A percentile compares a stretch with the other conserved stretches of the same genome.
These are phyloP conservation scores for Platichthys stellatus DNA, from an alignment of 2,113 vertebrate genomes.

Conservation along the genomic window DNA sequence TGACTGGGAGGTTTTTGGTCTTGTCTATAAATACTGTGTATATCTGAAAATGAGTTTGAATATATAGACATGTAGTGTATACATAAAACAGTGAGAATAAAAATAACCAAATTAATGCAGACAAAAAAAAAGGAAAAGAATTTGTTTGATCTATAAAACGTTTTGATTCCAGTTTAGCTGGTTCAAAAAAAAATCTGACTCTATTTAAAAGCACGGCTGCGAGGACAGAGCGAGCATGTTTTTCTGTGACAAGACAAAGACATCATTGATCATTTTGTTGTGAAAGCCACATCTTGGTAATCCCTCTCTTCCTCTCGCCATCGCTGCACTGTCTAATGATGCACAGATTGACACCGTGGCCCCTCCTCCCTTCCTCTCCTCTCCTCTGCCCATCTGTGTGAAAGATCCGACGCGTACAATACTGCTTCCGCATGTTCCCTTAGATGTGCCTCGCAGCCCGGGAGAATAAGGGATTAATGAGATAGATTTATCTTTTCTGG, in stretches of 20 bases:
- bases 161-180: background rate
- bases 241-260: slow-evolving; percentile 61
- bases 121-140: background rate
- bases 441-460: slow-evolving; percentile 77
- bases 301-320: slow-evolving; percentile 68
- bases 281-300: slow-evolving; percentile 73
- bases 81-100: background rate
- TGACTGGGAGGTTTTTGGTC: slow-evolving; percentile 27
- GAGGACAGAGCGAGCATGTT: slow-evolving; percentile 30
- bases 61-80: background rate
- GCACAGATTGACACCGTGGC: slow-evolving; percentile 77
- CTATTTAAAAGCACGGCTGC: slow-evolving; percentile 21
- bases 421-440: slow-evolving; percentile 72
- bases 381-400: slow-evolving; percentile 74
- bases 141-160: background rate
- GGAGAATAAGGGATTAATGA: slow-evolving; percentile 84
- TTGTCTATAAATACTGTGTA: slow-evolving; percentile 32
- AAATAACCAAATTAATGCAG: background rate
- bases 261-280: slow-evolving; percentile 74
- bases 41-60: slow-evolving; percentile 17
- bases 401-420: slow-evolving; percentile 71
- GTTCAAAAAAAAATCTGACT: slow-evolving; percentile 8
- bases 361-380: slow-evolving; percentile 50
- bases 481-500: slow-evolving; percentile 83
- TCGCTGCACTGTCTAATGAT: slow-evolving; percentile 76